A percentile compares a stretch with the other conserved stretches of the same genome.
Evolutionary conservation across 2,888 invertebrate genomes (phyloP).

Genomic region (Oligia fasciuncula): DNA sequence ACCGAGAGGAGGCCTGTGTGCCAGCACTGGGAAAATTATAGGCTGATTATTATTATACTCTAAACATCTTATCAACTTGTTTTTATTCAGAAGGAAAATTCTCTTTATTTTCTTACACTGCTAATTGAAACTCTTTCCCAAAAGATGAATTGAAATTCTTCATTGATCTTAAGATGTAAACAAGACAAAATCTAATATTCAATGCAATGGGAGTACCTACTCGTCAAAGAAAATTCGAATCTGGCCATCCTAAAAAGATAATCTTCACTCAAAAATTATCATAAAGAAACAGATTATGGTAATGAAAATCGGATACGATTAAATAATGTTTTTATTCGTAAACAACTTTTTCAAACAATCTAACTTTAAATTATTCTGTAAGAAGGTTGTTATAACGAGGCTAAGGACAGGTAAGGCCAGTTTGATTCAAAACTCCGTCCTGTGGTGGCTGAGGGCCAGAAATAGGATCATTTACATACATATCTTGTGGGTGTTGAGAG

Average conservation of each 20-base stretch:
- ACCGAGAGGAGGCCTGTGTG: background rate
- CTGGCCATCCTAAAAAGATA: conserved; percentile 46
- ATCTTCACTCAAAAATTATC: conserved; percentile 58
- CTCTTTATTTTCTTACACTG: background rate
- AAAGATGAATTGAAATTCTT: conserved; percentile 31
- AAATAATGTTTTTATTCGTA: conserved; percentile 55
- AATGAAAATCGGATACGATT: conserved; percentile 52
- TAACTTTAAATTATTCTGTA: conserved; percentile 56
- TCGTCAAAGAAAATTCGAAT: conserved; percentile 51
- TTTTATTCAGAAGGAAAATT: background rate
- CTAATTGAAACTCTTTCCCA: conserved; percentile 30
- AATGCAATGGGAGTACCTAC: conserved; percentile 1
- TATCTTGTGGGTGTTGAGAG: conserved; percentile 27
- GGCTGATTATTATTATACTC: background rate
- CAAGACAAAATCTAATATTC: conserved; percentile 47
- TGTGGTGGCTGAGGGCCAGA: background rate
- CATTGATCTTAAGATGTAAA: conserved; percentile 36
- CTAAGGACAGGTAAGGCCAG: conserved; percentile 26
- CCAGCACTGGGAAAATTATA: background rate
- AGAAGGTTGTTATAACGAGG: conserved; percentile 47
- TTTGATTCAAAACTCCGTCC: conserved; percentile 29
- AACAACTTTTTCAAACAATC: conserved; percentile 52
- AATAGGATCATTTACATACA: conserved; percentile 49
- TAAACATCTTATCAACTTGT: background rate
- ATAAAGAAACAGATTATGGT: conserved; percentile 62